Percentiles rank a stretch among this genome's conserved stretches.
Evolutionary conservation across 2,888 invertebrate species (phyloP).

Genomic region (Tenthredo notha): DNA sequence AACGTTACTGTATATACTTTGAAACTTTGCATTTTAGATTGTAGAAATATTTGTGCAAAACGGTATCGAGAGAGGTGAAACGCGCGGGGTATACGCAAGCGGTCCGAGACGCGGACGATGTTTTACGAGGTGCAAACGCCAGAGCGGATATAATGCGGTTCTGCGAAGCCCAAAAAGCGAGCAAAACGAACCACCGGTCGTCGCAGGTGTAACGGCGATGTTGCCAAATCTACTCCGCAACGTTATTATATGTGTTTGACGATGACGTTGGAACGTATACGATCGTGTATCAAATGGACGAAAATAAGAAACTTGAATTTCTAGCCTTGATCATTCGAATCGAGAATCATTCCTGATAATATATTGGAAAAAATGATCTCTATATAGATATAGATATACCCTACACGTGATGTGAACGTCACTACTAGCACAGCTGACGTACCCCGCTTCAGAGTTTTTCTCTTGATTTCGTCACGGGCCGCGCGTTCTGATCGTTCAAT

Average conservation of each 20-base stretch:
- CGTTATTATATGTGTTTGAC: slow-evolving; percentile 16
- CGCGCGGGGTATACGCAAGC: neutral
- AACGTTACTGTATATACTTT: neutral
- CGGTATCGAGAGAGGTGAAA: slow-evolving; percentile 26
- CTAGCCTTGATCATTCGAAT: slow-evolving; percentile 8
- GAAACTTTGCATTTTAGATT: neutral
- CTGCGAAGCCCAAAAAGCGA: slow-evolving; percentile 55
- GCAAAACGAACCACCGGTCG: slow-evolving; percentile 54
- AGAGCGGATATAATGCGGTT: slow-evolving; percentile 57
- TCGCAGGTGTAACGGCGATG: slow-evolving; percentile 59
- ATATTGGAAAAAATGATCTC: neutral
- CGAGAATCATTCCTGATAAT: slow-evolving; percentile 10
- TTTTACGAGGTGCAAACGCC: slow-evolving; percentile 64
- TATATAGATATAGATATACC: neutral
- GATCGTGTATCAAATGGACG: neutral
- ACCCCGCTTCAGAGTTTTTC: slow-evolving; percentile 37
- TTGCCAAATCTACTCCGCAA: slow-evolving; percentile 58
- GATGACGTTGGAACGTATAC: neutral
- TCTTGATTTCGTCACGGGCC: slow-evolving; percentile 47
- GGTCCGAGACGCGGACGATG: slow-evolving; percentile 31
- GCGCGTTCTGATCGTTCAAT: slow-evolving; percentile 46
- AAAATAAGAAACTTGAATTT: neutral
- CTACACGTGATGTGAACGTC: slow-evolving; percentile 26
- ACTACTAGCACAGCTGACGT: slow-evolving; percentile 37
- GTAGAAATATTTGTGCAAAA: neutral